Evolutionary conservation across 2,113 vertebrate genomes (phyloP).

Genomic region (Trogon surrucura): DNA sequence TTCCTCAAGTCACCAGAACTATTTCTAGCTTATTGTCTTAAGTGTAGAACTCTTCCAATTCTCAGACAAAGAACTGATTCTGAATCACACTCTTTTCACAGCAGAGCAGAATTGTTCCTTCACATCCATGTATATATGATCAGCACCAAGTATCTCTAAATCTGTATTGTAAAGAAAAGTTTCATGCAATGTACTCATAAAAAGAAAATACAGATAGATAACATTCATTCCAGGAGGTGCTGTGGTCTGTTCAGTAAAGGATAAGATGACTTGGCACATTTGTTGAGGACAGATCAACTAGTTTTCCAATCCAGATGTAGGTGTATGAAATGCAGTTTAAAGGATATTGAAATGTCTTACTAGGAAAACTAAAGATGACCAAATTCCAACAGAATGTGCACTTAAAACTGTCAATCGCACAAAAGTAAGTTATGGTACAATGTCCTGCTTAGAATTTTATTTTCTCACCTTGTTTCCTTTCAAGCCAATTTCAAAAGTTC

Average conservation of each 20-base stretch:
- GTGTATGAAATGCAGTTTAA: not conserved
- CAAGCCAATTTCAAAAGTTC: not conserved
- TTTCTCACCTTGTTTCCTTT: not conserved
- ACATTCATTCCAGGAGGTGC: not conserved
- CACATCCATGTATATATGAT: not conserved
- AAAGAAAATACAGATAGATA: not conserved
- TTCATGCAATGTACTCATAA: not conserved
- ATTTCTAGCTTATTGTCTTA: constrained; percentile 49
- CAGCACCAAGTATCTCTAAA: not conserved
- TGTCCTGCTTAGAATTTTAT: not conserved
- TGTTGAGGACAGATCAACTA: not conserved
- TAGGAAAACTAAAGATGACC: not conserved
- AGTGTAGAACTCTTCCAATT: not conserved
- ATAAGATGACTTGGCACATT: not conserved
- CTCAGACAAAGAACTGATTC: constrained; percentile 5
- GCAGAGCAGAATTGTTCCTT: not conserved
- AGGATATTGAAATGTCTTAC: not conserved
- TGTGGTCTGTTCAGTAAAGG: not conserved
- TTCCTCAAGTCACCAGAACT: constrained; percentile 17
- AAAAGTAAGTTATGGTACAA: not conserved
- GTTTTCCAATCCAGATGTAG: not conserved
- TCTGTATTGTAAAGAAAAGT: not conserved
- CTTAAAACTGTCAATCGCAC: not conserved
- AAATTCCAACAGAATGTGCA: not conserved
- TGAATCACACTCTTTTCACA: not conserved